Evolutionary conservation across 2,888 invertebrate species (phyloP).

Genomic region (Podotricha telesiphe): DNA sequence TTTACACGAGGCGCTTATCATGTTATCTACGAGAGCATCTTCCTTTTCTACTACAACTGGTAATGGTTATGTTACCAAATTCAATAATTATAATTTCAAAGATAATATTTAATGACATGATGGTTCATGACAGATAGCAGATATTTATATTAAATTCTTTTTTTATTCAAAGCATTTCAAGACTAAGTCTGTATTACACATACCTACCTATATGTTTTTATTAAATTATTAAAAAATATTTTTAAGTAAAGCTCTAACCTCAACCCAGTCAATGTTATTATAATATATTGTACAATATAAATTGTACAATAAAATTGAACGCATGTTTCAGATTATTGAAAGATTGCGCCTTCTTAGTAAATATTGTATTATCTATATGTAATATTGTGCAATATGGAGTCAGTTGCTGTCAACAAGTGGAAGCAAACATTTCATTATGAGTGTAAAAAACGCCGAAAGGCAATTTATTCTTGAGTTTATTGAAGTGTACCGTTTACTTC

Average conservation of each 20-base stretch:
- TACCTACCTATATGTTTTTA: too few relatives aligned
- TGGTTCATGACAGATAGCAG: background rate
- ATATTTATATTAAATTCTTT: background rate
- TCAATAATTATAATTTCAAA: background rate
- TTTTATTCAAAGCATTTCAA: too few relatives aligned
- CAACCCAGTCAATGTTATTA: too few relatives aligned
- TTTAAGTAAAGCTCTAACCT: too few relatives aligned
- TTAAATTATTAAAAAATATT: too few relatives aligned
- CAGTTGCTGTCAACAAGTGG: background rate
- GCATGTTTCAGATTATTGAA: background rate
- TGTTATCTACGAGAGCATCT: slow-evolving; percentile 8
- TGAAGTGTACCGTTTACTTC: slow-evolving; percentile 1
- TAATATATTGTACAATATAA: too few relatives aligned
- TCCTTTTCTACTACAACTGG: background rate
- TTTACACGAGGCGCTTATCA: slow-evolving; percentile 1
- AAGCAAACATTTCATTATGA: background rate
- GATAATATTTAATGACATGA: too few relatives aligned
- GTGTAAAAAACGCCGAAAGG: background rate
- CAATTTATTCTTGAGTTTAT: slow-evolving; percentile 6
- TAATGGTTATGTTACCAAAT: background rate
- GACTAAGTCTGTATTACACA: too few relatives aligned
- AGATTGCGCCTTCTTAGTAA: slow-evolving; percentile 3
- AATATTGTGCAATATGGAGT: slow-evolving; percentile 10
- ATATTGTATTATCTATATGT: background rate
- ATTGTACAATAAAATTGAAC: slow-evolving; percentile 11